Evolutionary conservation across 2,888 invertebrate species (phyloP).

Genomic region (Alviniconcha strummeri): DNA sequence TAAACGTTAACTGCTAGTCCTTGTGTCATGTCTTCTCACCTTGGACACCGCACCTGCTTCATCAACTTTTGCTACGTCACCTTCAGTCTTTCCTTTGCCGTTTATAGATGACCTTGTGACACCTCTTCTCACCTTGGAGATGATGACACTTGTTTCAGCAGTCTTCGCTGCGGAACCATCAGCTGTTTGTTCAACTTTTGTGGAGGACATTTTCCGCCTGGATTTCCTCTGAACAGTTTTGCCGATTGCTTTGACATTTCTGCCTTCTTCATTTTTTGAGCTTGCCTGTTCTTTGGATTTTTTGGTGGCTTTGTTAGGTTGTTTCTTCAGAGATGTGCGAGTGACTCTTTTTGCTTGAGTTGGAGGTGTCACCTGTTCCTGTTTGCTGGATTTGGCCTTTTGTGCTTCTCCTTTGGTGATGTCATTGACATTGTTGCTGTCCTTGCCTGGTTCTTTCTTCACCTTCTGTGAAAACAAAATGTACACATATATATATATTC

Average conservation of each 20-base stretch:
- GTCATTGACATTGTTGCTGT: background rate
- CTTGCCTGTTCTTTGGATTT: background rate
- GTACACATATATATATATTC: too few species aligned
- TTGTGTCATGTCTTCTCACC: too few species aligned
- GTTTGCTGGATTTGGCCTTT: background rate
- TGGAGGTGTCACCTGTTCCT: background rate
- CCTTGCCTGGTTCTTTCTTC: slow-evolving; percentile 2
- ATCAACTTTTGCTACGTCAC: too few species aligned
- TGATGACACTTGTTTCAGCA: background rate
- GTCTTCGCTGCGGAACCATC: too few species aligned
- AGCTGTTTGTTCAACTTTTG: too few species aligned
- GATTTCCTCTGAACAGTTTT: too few species aligned
- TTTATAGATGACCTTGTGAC: background rate
- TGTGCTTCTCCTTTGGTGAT: background rate
- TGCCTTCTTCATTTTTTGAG: background rate
- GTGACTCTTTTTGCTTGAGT: slow-evolving; percentile 9
- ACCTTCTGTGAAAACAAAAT: background rate
- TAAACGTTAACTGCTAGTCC: too few species aligned
- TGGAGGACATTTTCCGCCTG: too few species aligned
- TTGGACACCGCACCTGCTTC: too few species aligned
- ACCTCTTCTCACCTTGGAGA: background rate
- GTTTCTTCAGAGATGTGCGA: slow-evolving; percentile 3
- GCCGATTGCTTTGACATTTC: too few species aligned
- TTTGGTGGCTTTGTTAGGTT: background rate
- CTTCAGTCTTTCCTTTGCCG: too few species aligned